Evolutionary conservation across 2,797 vertebrate genomes (phyloP), one percentile per base, ranked within the genome.

Genomic region (Nannoperca australis): DNA sequence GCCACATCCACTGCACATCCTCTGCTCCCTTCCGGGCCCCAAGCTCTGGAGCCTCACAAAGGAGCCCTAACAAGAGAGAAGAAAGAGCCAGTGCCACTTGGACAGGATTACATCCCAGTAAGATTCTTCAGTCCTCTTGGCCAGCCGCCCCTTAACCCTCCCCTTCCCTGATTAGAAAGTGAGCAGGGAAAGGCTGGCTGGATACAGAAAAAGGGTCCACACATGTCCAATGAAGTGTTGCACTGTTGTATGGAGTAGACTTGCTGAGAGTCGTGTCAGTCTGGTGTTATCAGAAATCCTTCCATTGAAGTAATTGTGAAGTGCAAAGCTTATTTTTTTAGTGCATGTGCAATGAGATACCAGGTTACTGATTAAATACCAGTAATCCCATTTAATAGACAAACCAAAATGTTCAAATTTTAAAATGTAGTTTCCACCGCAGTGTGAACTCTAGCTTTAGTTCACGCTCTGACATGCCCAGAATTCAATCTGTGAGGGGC

Each of bases 1-100:
- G 95, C 94, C 93, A 86, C 93, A 95, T 94, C 96, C 95, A 96
- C 97, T 96, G 96, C 95, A 96, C 89, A 93, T 93, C 93, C 94
- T 89, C 83, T 70, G 66, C 88, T 96, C 91, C 92, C 88, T 95
- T 92, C 85, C 95, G 85, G 91, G 92, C 85, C 96, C 95, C 95
- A 92, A 92, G 96, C 94, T 84, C 91, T 91, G 94, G 84, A 92
- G 82, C 84, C 94, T 93, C 91, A 96, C 95, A 96, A 94, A 95
- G 95, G 86, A 94, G 94, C 94, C 93, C 94, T 96, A 96, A 97
- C 94, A 92, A 91, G 91, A 92, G 89, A 92, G 89, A 93, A 94
- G 95, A 95, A 96, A 96, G 94, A 93, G 91, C 90, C 92, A 91
- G 91, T 95, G 94, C 94, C 89, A 94, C 93, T 96, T 94, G 94